Conservation (phyloP, 1,140 invertebrate species). For the Pseudomyrmex sp. region DNA sequence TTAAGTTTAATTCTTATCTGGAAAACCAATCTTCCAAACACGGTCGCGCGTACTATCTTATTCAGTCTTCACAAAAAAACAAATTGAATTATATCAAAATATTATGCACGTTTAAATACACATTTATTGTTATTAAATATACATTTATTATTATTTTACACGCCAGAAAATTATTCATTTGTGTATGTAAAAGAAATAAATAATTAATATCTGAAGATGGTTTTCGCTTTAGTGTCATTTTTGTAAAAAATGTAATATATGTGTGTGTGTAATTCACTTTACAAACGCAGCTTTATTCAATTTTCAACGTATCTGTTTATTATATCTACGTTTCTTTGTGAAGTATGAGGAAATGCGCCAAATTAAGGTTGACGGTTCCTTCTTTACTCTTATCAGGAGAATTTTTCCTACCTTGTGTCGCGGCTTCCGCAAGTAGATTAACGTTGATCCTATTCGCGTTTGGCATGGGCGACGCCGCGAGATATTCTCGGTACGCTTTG, state of each 20-base stretch:
- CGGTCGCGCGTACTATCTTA: background rate
- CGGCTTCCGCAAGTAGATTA: constrained; percentile 27
- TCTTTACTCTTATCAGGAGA: background rate
- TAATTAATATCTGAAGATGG: no score
- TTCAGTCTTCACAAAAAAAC: background rate
- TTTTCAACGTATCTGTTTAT: background rate
- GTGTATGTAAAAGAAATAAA: background rate
- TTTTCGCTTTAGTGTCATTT: no score
- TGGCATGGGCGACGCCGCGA: constrained; percentile 26
- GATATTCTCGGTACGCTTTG: constrained; percentile 16
- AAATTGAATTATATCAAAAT: background rate
- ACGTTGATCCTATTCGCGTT: constrained; percentile 44
- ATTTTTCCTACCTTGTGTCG: constrained; percentile 14
- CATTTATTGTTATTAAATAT: no score
- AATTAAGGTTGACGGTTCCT: constrained; percentile 8
- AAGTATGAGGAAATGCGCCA: background rate
- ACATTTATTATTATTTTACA: no score
- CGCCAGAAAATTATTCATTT: background rate
- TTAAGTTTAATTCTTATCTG: background rate
- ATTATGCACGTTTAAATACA: background rate
- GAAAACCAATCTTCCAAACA: constrained; percentile 11
- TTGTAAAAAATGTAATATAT: background rate
- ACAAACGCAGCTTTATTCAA: background rate
- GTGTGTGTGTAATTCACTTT: background rate
- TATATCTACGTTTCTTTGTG: background rate